Conservation (phyloP, 1,140 invertebrate species). For the Drosophila mojavensis region DNA sequence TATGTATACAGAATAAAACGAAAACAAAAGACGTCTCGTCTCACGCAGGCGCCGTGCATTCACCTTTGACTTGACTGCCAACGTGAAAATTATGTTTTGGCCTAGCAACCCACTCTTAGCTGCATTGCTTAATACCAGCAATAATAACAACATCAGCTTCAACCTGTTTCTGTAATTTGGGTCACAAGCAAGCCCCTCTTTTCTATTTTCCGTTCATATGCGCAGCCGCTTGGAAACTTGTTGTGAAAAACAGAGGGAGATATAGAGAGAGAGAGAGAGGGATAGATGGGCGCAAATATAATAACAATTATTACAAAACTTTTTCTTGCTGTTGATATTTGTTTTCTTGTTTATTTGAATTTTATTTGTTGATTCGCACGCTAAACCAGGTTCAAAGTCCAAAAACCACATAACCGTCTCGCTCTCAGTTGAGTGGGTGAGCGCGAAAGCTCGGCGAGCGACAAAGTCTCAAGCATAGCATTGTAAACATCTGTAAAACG, state of each 20-base stretch:
- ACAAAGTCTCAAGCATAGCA: conserved; percentile 14
- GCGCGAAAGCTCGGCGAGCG: conserved; percentile 38
- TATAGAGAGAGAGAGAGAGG: not conserved
- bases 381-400: conserved; percentile 72
- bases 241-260: conserved; percentile 48
- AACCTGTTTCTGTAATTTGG: conserved; percentile 71
- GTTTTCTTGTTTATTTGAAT: conserved; percentile 43
- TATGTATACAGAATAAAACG: conserved; percentile 5
- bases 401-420: conserved; percentile 33
- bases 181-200: conserved; percentile 59
- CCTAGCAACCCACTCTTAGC: conserved; percentile 39
- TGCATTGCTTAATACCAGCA: conserved; percentile 29
- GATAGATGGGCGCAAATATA: conserved; percentile 16
- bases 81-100: conserved; percentile 15
- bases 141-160: conserved; percentile 22
- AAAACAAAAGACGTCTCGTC: conserved; percentile 23
- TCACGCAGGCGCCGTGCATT: conserved; percentile 43
- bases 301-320: conserved; percentile 66
- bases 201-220: conserved; percentile 41
- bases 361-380: conserved; percentile 60
- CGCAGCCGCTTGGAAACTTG: conserved; percentile 50
- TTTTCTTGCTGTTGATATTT: conserved; percentile 15
- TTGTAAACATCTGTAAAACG: conserved; percentile 61
- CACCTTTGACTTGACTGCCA: conserved; percentile 27
- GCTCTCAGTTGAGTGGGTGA: conserved; percentile 44